A percentile compares a stretch with the other conserved stretches of the same genome.
Evolutionary conservation across 2,113 vertebrate genomes (phyloP).

Genomic region (Myotis lucifugus): DNA sequence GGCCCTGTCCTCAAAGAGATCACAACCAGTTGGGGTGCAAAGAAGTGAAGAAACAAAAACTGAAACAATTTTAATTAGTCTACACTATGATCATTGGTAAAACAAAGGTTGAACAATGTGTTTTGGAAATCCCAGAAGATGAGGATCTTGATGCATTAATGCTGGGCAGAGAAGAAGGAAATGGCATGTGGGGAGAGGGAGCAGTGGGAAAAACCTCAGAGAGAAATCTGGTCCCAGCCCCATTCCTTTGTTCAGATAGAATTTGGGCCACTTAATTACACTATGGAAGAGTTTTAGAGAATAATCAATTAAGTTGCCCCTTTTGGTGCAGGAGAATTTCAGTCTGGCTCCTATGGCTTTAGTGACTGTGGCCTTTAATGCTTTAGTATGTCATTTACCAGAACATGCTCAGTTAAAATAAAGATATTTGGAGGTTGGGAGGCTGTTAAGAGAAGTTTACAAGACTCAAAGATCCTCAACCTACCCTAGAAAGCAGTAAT

Average conservation of each 20-base stretch:
- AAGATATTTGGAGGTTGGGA: not conserved
- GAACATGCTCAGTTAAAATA: constrained; percentile 46
- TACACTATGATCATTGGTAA: not conserved
- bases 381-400: constrained; percentile 63
- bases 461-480: not conserved
- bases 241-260: constrained; percentile 34
- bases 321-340: constrained; percentile 37
- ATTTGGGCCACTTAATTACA: constrained; percentile 11
- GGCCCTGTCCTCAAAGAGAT: too few relatives aligned
- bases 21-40: not conserved
- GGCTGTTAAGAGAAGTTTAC: not conserved
- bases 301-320: constrained; percentile 56
- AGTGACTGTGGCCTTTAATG: constrained; percentile 19
- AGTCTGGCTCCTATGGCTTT: constrained; percentile 56
- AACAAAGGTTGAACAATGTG: not conserved
- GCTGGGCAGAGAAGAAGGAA: not conserved
- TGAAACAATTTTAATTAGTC: not conserved
- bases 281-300: constrained; percentile 35
- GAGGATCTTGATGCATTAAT: not conserved
- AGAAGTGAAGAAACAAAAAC: constrained; percentile 3
- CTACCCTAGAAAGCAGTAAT: not conserved
- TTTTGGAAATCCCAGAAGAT: not conserved
- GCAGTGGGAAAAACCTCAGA: not conserved
- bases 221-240: not conserved
- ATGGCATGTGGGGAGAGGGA: not conserved